phyloP scores from a whole-genome alignment of 2,113 vertebrate species.

The Anarrhichthys ocellatus region DNA sequence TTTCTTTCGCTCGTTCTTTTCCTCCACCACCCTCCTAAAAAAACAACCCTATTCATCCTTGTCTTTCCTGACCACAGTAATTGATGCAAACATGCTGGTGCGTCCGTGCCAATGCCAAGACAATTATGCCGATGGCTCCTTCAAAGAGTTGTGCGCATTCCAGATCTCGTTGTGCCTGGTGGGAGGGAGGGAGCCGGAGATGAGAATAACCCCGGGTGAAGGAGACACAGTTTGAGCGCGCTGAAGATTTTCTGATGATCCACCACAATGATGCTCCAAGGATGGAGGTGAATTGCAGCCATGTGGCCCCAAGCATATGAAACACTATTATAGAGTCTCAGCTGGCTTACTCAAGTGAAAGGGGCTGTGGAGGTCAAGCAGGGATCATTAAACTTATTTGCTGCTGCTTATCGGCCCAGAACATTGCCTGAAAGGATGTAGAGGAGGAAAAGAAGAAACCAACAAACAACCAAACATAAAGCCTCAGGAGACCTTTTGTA shows the following conservation, averaged over 20 bases:
- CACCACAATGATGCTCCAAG: constrained; percentile 29
- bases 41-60: constrained; percentile 28
- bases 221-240: constrained; percentile 60
- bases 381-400: constrained; percentile 40
- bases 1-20: neutral
- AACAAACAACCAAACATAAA: neutral
- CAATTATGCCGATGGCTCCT: constrained; percentile 55
- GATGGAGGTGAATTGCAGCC: constrained; percentile 38
- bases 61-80: constrained; percentile 27
- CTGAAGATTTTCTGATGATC: constrained; percentile 60
- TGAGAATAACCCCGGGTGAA: constrained; percentile 51
- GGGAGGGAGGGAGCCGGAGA: constrained; percentile 35
- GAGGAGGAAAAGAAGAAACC: neutral
- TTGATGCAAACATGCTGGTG: constrained; percentile 36
- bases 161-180: constrained; percentile 54
- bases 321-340: constrained; percentile 17
- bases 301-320: constrained; percentile 36
- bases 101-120: constrained; percentile 39
- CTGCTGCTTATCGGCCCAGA: constrained; percentile 8
- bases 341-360: neutral
- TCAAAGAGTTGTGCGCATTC: constrained; percentile 41
- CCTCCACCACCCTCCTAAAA: constrained; percentile 14
- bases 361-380: constrained; percentile 38
- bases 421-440: neutral
- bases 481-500: neutral